Conservation (phyloP, 2,797 vertebrate genomes). For the Urosaurus nigricauda region DNA sequence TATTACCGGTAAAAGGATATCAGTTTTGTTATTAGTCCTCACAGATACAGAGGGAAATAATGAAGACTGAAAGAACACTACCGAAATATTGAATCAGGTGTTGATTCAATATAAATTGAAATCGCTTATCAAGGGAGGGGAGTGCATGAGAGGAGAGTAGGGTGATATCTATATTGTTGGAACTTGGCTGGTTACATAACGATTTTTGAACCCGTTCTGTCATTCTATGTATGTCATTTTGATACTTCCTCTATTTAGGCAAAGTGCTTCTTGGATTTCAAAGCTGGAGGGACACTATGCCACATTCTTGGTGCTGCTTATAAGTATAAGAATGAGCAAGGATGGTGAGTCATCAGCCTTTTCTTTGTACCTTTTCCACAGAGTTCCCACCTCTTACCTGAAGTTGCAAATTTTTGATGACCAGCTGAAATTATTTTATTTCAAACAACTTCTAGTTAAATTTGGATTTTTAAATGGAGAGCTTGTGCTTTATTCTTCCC, state of each 20-base stretch:
- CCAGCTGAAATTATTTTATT: not conserved
- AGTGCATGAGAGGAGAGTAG: not conserved
- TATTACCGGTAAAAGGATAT: not conserved
- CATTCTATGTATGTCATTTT: not conserved
- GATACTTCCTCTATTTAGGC: conserved; percentile 80
- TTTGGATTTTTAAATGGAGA: not conserved
- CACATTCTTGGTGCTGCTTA: conserved; percentile 97
- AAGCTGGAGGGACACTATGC: conserved; percentile 94
- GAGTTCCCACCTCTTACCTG: not conserved
- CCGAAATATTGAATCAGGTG: not conserved
- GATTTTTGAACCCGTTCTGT: not conserved
- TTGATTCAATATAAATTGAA: not conserved
- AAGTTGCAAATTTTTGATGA: not conserved
- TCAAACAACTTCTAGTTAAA: not conserved
- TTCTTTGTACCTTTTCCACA: conserved; percentile 52
- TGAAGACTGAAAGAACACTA: not conserved
- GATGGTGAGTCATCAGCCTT: conserved; percentile 87
- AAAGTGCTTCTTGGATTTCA: conserved; percentile 98
- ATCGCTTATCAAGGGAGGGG: not conserved
- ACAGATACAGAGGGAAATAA: not conserved
- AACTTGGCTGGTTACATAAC: not conserved
- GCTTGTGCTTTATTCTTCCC: not conserved
- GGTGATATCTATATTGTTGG: not conserved
- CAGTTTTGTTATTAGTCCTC: not conserved
- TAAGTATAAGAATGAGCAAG: conserved; percentile 98